A percentile compares a stretch with the other conserved stretches of the same genome.
Evolutionary conservation across 2,113 vertebrate species (phyloP).

Genomic region (Aldabrachelys gigantea): DNA sequence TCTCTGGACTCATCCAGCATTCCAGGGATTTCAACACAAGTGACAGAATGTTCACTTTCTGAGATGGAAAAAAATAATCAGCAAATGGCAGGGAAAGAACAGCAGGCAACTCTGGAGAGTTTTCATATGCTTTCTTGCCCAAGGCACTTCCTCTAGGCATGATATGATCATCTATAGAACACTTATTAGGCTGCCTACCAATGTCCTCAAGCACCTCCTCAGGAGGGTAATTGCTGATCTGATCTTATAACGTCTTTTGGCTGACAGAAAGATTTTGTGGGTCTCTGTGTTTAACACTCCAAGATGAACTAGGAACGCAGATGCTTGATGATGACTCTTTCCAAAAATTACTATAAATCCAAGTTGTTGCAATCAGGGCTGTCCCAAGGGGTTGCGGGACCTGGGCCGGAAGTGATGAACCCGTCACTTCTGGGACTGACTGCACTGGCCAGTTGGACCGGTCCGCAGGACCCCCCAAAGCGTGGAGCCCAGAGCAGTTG

Average conservation of each 20-base stretch:
- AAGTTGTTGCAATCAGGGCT: neutral
- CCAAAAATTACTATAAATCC: neutral
- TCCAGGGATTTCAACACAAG: neutral
- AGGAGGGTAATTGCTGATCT: neutral
- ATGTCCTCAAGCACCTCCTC: neutral
- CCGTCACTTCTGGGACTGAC: neutral
- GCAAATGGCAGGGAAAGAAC: neutral
- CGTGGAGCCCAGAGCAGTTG: no score
- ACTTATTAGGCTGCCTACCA: neutral
- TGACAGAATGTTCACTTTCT: neutral
- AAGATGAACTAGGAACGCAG: neutral
- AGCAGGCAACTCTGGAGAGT: neutral
- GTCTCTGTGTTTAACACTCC: neutral
- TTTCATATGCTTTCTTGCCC: neutral
- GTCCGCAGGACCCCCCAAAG: neutral
- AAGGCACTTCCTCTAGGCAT: neutral
- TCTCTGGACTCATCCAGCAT: neutral
- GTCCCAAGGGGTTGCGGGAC: neutral
- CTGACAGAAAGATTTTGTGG: no score
- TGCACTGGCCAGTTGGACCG: no score
- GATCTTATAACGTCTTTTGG: neutral
- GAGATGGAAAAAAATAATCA: neutral
- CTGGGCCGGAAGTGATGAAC: no score
- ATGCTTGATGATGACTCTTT: neutral
- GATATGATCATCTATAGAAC: neutral